Base-by-base conservation (phyloP, 2,888 invertebrate species). In the Mythimna vitellina region DNA sequence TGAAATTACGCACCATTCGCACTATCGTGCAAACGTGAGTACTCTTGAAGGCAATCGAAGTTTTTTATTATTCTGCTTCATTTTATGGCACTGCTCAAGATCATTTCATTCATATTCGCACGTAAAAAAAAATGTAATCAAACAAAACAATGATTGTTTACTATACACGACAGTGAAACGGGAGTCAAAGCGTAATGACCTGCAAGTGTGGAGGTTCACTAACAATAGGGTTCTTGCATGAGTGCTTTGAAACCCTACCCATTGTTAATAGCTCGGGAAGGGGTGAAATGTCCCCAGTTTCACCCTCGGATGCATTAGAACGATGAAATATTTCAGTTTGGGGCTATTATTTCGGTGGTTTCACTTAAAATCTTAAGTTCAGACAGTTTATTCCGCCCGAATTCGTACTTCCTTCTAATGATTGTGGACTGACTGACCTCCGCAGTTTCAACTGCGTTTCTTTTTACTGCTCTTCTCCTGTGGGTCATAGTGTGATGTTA, bases 231-330 rank as follows among this genome's bases (percentile, higher is more conserved):
- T 80, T 76, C 83, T 76, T 75, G 76, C 70, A 38, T 65, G 83
- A 82, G 80, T 82, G 76, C 77, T 76, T 78, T 80, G 65, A 83
- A 88, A 88, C 89, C 89, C 88, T 86, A 82, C 80, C 82, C 80
- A 67, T 72, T 58, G 78, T 71, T 87, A 88, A 84, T 85, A 77
- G 69, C 77, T 46, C 22, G 64, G 77, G 73, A 78, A 84, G 86
- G 87, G 86, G 86, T 84, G 72, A 82, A 80, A 85, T 69, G 73
- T 76, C 60, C 72, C 71, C 77, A 64, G 70, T 76, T 78, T 86
- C 70, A 86, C 86, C 85, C 86, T 84, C 70, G 69, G 67, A 61
- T 70, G 78, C 82, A 78, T 80, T 80, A 80, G 69, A 69, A 74
- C 70, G 70, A 63, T 63, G 38, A 79, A 77, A 80, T 73, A 75